Conservation (phyloP, 2,113 vertebrate species). For the Ailuropoda melanoleuca region DNA sequence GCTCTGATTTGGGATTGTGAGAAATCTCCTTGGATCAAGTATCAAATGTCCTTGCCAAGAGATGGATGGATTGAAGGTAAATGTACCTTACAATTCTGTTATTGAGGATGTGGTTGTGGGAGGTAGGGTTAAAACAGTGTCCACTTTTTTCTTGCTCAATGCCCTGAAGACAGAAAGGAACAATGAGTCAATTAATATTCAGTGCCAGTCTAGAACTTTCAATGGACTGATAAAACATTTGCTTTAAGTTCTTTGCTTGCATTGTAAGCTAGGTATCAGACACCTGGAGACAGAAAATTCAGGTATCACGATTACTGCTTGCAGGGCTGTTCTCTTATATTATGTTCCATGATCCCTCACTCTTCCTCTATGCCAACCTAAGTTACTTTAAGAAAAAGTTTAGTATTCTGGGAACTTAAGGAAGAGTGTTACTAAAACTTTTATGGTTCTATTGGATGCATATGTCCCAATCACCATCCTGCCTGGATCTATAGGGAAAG, state of each 20-base stretch:
- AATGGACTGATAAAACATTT: not conserved
- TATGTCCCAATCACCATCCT: too few species aligned
- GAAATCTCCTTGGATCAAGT: not conserved
- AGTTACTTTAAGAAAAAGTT: not conserved
- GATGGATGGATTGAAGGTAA: not conserved
- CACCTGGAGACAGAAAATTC: not conserved
- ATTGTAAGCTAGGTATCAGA: not conserved
- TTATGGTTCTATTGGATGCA: not conserved
- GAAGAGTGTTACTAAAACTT: not conserved
- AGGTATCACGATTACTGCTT: not conserved
- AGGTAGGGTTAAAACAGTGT: not conserved
- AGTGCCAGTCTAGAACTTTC: not conserved
- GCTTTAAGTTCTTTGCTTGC: not conserved
- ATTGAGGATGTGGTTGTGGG: not conserved
- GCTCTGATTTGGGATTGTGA: not conserved
- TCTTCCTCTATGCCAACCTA: not conserved
- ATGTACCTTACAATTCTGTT: not conserved
- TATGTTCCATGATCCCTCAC: not conserved
- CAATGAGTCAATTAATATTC: not conserved
- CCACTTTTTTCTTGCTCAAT: not conserved
- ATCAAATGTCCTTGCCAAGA: not conserved
- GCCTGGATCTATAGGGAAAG: not conserved
- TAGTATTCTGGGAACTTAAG: not conserved
- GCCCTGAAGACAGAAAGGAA: not conserved
- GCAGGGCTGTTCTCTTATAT: not conserved